Conservation (phyloP, 1,140 invertebrate genomes). For the Drosophila navojoa region DNA sequence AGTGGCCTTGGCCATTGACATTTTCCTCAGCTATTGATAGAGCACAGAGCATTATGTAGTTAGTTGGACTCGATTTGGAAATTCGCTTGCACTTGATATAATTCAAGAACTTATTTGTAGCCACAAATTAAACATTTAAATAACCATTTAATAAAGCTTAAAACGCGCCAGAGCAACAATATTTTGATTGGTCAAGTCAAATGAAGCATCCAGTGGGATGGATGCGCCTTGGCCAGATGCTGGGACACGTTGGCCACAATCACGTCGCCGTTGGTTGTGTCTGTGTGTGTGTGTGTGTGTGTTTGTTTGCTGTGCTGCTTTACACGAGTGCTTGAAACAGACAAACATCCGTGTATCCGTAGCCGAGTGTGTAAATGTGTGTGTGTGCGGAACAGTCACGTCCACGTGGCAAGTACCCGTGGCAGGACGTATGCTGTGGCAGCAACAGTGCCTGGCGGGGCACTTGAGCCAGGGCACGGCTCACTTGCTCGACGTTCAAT, state of each 20-base stretch:
- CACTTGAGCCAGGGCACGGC: conserved; percentile 44
- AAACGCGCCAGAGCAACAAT: conserved; percentile 41
- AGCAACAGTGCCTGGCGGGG: conserved; percentile 29
- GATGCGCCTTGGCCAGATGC: not conserved
- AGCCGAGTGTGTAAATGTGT: not conserved
- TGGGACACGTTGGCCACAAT: conserved; percentile 58
- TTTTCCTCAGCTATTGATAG: no score
- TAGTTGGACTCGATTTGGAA: not conserved
- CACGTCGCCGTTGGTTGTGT: conserved; percentile 42
- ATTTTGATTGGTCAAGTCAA: conserved; percentile 69
- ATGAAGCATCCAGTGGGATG: conserved; percentile 47
- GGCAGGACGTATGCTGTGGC: not conserved
- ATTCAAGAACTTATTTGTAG: not conserved
- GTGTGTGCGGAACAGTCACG: conserved; percentile 34
- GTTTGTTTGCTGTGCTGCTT: conserved; percentile 42
- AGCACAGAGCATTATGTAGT: not conserved
- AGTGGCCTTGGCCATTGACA: no score
- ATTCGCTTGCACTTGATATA: not conserved
- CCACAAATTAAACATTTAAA: conserved; percentile 35
- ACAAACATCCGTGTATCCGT: conserved; percentile 26
- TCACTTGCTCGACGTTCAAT: conserved; percentile 73
- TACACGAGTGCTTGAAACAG: conserved; percentile 42
- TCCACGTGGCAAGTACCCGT: conserved; percentile 19
- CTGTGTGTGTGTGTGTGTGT: conserved; percentile 13
- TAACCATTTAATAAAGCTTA: conserved; percentile 60